Evolutionary conservation across 2,888 invertebrate species (phyloP), one percentile per base, ranked within the genome.

Genomic region (Epirrhoe alternata): DNA sequence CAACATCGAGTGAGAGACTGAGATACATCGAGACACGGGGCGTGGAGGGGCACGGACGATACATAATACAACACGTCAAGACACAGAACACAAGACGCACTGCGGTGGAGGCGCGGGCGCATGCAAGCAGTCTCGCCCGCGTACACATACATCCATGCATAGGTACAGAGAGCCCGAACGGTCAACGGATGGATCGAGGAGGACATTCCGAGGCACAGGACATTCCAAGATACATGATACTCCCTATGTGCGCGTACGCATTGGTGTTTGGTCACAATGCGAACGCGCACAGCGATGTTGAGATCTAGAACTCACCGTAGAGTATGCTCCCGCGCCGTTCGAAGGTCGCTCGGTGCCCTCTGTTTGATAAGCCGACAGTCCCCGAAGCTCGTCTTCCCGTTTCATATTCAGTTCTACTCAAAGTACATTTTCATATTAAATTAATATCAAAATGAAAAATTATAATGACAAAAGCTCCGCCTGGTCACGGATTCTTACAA

Each of bases 171-270:
- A 88, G 88, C 89, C 86, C 85, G 86, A 84, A 84, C 84, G 87
- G 86, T 87, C 85, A 86, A 90, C 87, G 82, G 84, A 85, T 88
- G 88, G 88, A 85, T 88, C 88, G 90, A 93, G 93, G 93, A 92
- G 92, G 93, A 93, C 94, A 94, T 94, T 94, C 94, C 94, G 94
- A 94, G 94, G 94, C 93, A 94, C 94, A 93, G 91, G 93, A 93
- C 94, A 94, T 94, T 94, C 94, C 94, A 94, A 94, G 94, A 94
- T 94, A 94, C 93, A 94, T 92, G 93, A 93, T 92, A 88, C 90
- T 94, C 93, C 94, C 90, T 89, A 87, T 86, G 86, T 87, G 89
- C 90, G 90, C 86, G 89, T 81, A 82, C 87, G 88, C 82, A 90
- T 86, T 66, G 68, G 68, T 60, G 68, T 64, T 42, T 62, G 61